Conservation (phyloP, 1,140 invertebrate species). For the Helicoverpa zea region DNA sequence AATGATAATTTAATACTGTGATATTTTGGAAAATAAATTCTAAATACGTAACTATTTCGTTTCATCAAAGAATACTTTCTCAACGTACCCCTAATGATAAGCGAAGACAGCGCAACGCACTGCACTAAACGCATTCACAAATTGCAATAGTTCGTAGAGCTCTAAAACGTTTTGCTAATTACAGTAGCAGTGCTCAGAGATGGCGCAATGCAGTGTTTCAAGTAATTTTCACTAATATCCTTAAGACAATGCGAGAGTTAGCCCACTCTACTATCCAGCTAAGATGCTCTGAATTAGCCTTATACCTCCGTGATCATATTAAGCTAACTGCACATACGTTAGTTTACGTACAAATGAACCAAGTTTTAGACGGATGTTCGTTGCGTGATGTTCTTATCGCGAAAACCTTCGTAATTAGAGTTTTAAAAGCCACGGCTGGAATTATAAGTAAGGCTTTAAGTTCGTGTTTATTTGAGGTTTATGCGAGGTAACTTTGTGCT, state of each 20-base stretch:
- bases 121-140: constrained; percentile 29
- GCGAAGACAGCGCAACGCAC: neutral
- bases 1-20: no score
- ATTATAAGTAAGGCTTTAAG: constrained; percentile 1
- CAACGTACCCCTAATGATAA: no score
- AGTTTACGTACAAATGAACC: constrained; percentile 12
- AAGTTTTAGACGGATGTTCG: constrained; percentile 25
- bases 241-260: constrained; percentile 63
- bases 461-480: constrained; percentile 13
- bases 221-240: constrained; percentile 79
- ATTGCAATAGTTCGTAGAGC: constrained; percentile 33
- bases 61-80: no score
- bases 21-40: no score
- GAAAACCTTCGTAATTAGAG: constrained; percentile 14
- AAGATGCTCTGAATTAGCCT: constrained; percentile 29
- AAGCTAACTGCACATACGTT: constrained; percentile 22
- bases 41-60: no score
- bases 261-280: constrained; percentile 11
- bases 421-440: neutral
- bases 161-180: constrained; percentile 78
- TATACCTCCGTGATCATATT: constrained; percentile 43
- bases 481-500: neutral
- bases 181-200: constrained; percentile 70
- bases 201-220: constrained; percentile 78
- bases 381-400: constrained; percentile 19